phyloP scores from a whole-genome alignment of 2,888 invertebrate species.

The Dendrolimus houi region DNA sequence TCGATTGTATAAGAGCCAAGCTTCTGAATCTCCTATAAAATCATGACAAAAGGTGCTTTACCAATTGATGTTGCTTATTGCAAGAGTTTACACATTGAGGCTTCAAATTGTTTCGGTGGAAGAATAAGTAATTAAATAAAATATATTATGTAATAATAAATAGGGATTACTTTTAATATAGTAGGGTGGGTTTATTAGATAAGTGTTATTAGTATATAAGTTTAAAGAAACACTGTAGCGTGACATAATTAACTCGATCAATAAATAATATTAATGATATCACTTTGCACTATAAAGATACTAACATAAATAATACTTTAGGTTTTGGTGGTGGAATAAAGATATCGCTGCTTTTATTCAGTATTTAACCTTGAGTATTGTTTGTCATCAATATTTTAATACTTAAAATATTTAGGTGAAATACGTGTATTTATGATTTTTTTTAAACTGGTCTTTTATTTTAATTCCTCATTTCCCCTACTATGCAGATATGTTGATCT shows the following conservation, averaged over 20 bases:
- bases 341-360: conserved; percentile 49
- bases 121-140: conserved; percentile 17
- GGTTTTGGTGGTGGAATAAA: conserved; percentile 59
- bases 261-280: conserved; percentile 16
- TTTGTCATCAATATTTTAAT: conserved; percentile 53
- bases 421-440: conserved; percentile 48
- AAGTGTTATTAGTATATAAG: conserved; percentile 57
- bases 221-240: conserved; percentile 22
- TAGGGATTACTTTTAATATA: conserved; percentile 7
- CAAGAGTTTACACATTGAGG: conserved; percentile 32
- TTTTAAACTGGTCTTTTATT: conserved; percentile 33
- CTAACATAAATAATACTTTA: conserved; percentile 52
- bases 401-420: conserved; percentile 38
- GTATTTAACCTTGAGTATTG: conserved; percentile 56
- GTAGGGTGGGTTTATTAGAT: conserved; percentile 35
- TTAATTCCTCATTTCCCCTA: conserved; percentile 2
- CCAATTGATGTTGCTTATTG: conserved; percentile 26
- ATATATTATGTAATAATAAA: conserved; percentile 12
- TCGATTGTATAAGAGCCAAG: background rate
- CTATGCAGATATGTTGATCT: background rate
- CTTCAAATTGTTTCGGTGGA: conserved; percentile 24
- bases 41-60: conserved; percentile 29
- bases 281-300: conserved; percentile 33
- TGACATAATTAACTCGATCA: conserved; percentile 15
- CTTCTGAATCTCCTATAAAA: conserved; percentile 22